Percentiles rank a stretch among this genome's conserved stretches.
These are phyloP conservation scores for Pelodiscus sinensis DNA, from an alignment of 2,113 vertebrate species.

Conservation along the genomic window DNA sequence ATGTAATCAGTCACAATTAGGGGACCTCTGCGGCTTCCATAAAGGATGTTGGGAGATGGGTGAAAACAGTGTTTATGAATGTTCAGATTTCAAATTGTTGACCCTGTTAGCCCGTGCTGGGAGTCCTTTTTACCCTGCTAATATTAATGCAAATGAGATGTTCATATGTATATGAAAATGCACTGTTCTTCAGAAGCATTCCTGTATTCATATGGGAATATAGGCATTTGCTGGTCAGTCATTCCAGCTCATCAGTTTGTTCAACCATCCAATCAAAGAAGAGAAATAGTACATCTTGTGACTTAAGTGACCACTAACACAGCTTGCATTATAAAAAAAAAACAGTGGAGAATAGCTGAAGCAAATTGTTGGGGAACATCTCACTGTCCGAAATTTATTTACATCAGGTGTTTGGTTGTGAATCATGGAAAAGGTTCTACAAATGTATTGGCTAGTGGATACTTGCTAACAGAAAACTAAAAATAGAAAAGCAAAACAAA, in stretches of 20 bases:
- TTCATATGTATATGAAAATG: neutral
- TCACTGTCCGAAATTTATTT: neutral
- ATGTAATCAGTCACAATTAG: conserved; percentile 73
- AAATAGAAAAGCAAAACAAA: neutral
- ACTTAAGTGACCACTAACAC: neutral
- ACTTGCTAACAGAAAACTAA: neutral
- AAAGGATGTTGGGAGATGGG: conserved; percentile 69
- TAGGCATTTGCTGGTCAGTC: neutral
- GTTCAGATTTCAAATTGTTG: conserved; percentile 60
- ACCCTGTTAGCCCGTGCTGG: conserved; percentile 48
- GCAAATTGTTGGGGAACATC: neutral
- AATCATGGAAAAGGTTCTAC: neutral
- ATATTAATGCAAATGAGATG: conserved; percentile 12
- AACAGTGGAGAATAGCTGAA: neutral
- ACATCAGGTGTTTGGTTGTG: neutral
- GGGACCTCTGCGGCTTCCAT: conserved; percentile 66
- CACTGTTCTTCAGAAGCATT: neutral
- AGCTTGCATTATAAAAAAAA: neutral
- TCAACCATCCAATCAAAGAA: neutral
- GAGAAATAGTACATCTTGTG: rapidly evolving
- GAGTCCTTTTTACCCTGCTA: conserved; percentile 40
- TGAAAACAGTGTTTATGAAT: conserved; percentile 52
- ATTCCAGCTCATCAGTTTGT: neutral
- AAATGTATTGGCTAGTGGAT: neutral
- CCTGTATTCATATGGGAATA: neutral